These are phyloP conservation scores for Ommatoiulus sabulosus DNA, from an alignment of 2,888 invertebrate genomes.

Conservation along the genomic window DNA sequence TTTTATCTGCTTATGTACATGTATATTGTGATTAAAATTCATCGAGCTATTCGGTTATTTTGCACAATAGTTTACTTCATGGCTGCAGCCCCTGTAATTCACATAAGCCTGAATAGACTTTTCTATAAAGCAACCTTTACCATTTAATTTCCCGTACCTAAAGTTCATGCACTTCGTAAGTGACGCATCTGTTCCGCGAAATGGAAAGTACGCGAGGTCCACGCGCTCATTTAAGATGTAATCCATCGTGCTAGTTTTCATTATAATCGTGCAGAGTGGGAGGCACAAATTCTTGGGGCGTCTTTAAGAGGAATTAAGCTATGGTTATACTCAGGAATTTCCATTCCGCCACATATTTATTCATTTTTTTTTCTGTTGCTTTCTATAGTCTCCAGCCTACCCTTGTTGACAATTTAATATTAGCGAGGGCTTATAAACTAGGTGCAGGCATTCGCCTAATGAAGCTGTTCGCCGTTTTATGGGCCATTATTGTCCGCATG, in stretches of 20 bases:
- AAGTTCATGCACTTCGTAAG: no score
- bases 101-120: no score
- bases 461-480: conserved; percentile 43
- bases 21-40: background rate
- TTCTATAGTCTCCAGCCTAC: conserved; percentile 8
- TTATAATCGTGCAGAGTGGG: background rate
- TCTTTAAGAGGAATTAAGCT: conserved; percentile 29
- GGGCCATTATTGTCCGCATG: conserved; percentile 45
- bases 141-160: no score
- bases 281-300: background rate
- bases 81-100: no score
- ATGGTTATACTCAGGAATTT: conserved; percentile 45
- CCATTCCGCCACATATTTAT: conserved; percentile 31
- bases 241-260: conserved; percentile 5
- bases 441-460: conserved; percentile 44
- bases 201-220: background rate
- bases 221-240: background rate
- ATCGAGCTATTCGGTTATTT: background rate
- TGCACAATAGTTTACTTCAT: no score
- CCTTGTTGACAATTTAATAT: conserved; percentile 48
- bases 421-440: conserved; percentile 41
- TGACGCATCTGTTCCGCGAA: no score
- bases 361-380: background rate
- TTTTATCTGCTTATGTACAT: background rate
- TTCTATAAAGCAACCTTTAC: no score